Percentiles rank a stretch among this genome's conserved stretches.
These are phyloP conservation scores for Philaethria dido DNA, from an alignment of 2,888 invertebrate genomes.

Conservation along the genomic window DNA sequence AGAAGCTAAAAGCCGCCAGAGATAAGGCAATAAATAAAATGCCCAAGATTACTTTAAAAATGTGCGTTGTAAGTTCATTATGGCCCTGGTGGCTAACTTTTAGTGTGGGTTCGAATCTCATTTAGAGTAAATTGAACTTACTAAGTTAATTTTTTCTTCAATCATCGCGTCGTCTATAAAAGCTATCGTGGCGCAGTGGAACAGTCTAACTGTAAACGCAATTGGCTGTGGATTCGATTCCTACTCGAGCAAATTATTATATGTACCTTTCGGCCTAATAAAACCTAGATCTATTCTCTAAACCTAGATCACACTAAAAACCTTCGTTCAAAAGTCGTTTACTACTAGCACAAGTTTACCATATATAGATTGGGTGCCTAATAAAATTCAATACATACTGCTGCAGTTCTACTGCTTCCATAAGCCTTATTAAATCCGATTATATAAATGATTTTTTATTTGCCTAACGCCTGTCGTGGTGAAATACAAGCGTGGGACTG, in stretches of 20 bases:
- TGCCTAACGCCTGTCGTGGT: no score
- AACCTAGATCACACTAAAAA: no score
- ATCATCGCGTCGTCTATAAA: no score
- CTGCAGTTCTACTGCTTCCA: constrained; percentile 13
- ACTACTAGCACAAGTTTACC: no score
- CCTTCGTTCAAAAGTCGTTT: no score
- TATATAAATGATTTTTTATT: constrained; percentile 6
- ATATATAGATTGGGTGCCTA: background rate
- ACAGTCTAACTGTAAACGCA: no score
- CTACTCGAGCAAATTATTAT: no score
- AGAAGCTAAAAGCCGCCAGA: constrained; percentile 21
- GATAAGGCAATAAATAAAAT: constrained; percentile 7
- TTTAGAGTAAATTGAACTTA: background rate
- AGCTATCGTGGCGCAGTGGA: no score
- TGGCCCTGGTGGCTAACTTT: background rate
- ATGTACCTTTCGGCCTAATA: no score
- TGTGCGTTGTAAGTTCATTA: background rate
- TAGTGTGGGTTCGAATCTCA: background rate
- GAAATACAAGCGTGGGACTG: no score
- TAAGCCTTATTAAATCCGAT: background rate
- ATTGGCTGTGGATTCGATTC: background rate
- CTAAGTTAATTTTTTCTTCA: no score
- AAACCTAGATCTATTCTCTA: no score
- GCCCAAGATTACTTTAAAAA: background rate
- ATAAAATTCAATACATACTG: constrained; percentile 9